A percentile compares a stretch with the other conserved stretches of the same genome.
phyloP scores from a whole-genome alignment of 1,140 invertebrate genomes.

The Penaeus vannamei region DNA sequence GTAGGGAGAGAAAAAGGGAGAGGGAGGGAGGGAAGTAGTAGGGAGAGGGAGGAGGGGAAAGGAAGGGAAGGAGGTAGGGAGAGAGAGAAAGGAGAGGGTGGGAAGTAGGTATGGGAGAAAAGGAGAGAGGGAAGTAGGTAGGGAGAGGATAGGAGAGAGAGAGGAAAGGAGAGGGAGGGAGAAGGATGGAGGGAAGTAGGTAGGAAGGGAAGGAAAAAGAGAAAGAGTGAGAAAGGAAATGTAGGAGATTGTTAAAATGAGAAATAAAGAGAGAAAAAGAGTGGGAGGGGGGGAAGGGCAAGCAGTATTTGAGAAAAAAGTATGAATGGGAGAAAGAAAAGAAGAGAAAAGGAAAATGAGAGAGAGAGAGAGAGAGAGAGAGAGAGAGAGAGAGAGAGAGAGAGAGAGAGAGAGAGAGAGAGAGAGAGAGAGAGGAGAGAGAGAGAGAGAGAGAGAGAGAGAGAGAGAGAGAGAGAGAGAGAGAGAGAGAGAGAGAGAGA shows the following conservation, averaged over 20 bases:
- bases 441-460: background rate
- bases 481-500: background rate
- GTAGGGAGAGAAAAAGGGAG: background rate
- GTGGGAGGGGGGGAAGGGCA: background rate
- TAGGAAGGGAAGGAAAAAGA: no score
- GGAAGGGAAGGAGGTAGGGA: background rate
- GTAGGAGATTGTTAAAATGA: no score
- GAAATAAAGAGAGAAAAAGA: background rate
- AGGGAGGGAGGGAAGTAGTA: background rate
- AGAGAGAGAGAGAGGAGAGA: background rate
- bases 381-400: background rate
- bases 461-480: background rate
- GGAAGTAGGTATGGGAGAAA: no score
- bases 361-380: background rate
- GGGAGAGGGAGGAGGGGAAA: background rate
- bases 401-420: conserved; percentile 1
- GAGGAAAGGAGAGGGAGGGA: background rate
- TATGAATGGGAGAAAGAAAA: background rate
- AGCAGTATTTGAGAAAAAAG: background rate
- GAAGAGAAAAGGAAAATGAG: background rate
- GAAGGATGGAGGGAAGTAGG: background rate
- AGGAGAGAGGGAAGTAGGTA: no score
- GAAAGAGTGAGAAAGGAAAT: no score
- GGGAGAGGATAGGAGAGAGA: no score
- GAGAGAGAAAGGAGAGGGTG: no score